Percentiles rank a stretch among this genome's conserved stretches.
Evolutionary conservation across 2,797 vertebrate genomes (phyloP).

Genomic region (Liparis tanakae): DNA sequence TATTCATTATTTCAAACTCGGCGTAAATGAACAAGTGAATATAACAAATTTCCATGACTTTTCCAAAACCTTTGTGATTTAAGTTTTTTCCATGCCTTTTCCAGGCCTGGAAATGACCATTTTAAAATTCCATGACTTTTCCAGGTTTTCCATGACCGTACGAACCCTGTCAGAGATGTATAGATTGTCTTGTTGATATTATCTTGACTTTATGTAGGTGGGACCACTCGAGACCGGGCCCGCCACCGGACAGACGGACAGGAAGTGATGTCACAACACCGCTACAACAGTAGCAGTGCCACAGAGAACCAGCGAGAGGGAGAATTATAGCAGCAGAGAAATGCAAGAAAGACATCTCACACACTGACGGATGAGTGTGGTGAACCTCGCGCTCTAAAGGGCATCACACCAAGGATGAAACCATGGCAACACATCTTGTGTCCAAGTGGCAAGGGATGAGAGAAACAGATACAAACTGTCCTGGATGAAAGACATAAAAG

Average conservation of each 20-base stretch:
- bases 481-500: constrained; percentile 51
- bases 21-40: no score
- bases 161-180: no score
- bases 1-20: no score
- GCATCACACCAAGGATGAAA: constrained; percentile 78
- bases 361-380: constrained; percentile 64
- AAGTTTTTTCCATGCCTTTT: no score
- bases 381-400: constrained; percentile 70
- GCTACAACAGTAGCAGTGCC: constrained; percentile 46
- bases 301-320: constrained; percentile 42
- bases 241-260: constrained; percentile 64
- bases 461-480: constrained; percentile 58
- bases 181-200: constrained; percentile 30
- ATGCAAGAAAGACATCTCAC: constrained; percentile 63
- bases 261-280: constrained; percentile 63
- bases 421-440: constrained; percentile 77
- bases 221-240: constrained; percentile 70
- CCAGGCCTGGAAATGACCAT: no score
- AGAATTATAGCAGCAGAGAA: constrained; percentile 42
- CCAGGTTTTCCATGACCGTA: no score
- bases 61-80: no score
- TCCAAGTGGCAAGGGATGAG: constrained; percentile 64
- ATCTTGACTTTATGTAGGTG: constrained; percentile 60
- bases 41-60: no score
- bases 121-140: no score